phyloP scores from a whole-genome alignment of 1,140 invertebrate species.

The Tribolium castaneum region DNA sequence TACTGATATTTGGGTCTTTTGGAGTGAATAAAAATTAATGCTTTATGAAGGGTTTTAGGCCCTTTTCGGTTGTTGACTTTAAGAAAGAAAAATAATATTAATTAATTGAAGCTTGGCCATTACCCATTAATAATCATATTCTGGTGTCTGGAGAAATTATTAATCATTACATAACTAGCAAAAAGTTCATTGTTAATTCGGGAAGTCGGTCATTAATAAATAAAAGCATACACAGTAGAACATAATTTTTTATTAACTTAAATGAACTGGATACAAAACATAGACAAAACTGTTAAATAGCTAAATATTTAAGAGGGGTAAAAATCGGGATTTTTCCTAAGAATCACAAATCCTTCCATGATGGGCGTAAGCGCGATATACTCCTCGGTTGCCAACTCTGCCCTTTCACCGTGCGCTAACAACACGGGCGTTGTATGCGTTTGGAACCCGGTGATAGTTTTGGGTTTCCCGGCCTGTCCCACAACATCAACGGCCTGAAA shows the following conservation, averaged over 20 bases:
- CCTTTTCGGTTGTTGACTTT: too few species aligned
- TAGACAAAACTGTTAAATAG: background rate
- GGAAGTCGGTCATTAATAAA: too few species aligned
- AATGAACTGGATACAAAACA: background rate
- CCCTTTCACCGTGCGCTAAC: slow-evolving; percentile 95
- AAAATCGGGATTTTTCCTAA: slow-evolving; percentile 91
- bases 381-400: slow-evolving; percentile 98
- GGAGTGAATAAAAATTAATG: slow-evolving; percentile 1
- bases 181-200: too few species aligned
- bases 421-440: slow-evolving; percentile 99
- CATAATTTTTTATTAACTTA: background rate
- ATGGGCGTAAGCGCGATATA: slow-evolving; percentile 94
- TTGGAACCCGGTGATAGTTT: slow-evolving; percentile 99
- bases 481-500: slow-evolving; percentile 96
- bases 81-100: too few species aligned
- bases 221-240: background rate
- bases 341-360: slow-evolving; percentile 99
- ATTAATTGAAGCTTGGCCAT: too few species aligned
- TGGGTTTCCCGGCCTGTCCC: slow-evolving; percentile 98
- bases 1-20: slow-evolving; percentile 2
- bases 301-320: slow-evolving; percentile 59
- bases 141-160: too few species aligned
- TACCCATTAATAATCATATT: too few species aligned
- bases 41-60: too few species aligned
- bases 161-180: too few species aligned